These are phyloP conservation scores for Gymnothorax reevesii DNA, from an alignment of 2,797 vertebrate species.

Conservation along the genomic window DNA sequence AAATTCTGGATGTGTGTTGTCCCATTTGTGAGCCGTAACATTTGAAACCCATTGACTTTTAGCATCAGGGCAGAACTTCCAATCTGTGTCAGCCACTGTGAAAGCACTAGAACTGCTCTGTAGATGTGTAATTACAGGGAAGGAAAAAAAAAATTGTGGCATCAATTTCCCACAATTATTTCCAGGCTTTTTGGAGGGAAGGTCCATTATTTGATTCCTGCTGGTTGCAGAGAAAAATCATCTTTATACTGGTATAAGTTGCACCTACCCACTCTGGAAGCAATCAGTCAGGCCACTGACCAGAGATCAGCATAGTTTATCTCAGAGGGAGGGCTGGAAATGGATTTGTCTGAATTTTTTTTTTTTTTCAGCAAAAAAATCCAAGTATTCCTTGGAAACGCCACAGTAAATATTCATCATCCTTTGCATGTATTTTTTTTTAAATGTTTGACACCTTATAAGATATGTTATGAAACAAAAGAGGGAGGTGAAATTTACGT, in stretches of 20 bases:
- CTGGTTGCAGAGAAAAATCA: background rate
- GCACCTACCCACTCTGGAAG: background rate
- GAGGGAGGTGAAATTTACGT: background rate
- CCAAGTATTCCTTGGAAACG: background rate
- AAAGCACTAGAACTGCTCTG: background rate
- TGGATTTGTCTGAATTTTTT: background rate
- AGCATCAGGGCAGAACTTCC: background rate
- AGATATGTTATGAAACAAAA: background rate
- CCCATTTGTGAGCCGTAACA: background rate
- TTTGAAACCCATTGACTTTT: background rate
- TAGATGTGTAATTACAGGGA: background rate
- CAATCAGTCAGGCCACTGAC: background rate
- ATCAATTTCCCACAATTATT: background rate
- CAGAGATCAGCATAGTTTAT: background rate
- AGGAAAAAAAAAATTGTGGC: background rate
- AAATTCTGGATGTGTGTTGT: background rate
- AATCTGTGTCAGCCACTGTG: background rate
- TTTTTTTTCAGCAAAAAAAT: background rate
- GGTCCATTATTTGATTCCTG: background rate
- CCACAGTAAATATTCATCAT: background rate
- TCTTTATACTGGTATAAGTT: background rate
- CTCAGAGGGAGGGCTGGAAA: background rate
- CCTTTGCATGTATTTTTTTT: background rate
- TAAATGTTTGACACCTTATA: background rate
- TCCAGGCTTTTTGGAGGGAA: background rate